Base-by-base conservation (phyloP, 2,113 vertebrate species). In the Neopipo cinnamomea region DNA sequence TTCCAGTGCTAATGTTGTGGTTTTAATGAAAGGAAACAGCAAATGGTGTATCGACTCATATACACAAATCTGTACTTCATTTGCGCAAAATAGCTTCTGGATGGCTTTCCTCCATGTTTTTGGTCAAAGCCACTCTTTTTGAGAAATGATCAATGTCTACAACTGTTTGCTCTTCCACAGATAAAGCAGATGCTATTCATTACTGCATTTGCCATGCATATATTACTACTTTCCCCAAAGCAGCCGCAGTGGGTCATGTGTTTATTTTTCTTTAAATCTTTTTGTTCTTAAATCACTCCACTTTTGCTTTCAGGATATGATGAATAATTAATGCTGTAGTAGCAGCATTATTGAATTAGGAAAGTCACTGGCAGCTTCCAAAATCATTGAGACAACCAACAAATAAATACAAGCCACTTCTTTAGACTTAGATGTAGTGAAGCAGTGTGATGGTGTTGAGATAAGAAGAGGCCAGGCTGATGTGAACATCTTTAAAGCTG, bases 101-200 rank as follows among this genome's bases (percentile, higher is more conserved):
- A 97, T 97, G 97, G 92, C 93, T 96, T 96, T 96, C 77, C 87
- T 94, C 97, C 94, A 91, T 95, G 97, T 94, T 97, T 97, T 97
- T 97, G 98, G 97, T 96, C 80, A 94, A 94, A 97, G 95, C 72
- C 91, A 92, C 93, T 95, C 97, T 95, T 97, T 97, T 97, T 97
- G 97, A 98, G 97, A 98, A 97, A 98, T 98, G 98, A 98, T 98
- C 97, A 98, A 98, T 98, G 98, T 95, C 95, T 97, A 97, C 97
- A 97, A 97, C 93, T 96, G 96, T 97, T 96, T 95, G 96, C 95
- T 95, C 97, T 97, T 98, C 85, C 85, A 91, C 92, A 98, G 97
- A 98, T 98, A 98, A 98, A 97, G 98, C 98, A 99, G 98, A 98
- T 97, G 98, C 98, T 98, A 98, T 95, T 98, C 97, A 98, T 99